Conservation (phyloP, 2,888 invertebrate genomes). For the Vannuccia rotundouncinata region DNA sequence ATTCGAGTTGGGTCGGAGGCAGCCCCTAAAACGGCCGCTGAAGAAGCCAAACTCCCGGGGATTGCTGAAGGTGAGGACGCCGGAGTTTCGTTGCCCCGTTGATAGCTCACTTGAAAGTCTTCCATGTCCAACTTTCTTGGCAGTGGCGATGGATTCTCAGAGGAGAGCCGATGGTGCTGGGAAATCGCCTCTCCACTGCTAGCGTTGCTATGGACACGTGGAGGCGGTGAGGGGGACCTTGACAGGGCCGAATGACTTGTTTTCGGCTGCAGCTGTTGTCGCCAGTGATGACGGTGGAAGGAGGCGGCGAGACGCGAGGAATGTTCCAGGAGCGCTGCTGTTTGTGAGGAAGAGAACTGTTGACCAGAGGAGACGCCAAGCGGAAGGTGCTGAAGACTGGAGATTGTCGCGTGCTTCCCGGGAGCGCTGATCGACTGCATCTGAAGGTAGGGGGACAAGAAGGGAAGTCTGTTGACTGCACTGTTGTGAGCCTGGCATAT, state of each 20-base stretch:
- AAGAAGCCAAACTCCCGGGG: neutral
- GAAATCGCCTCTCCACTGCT: neutral
- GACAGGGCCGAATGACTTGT: neutral
- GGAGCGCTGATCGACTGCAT: conserved; percentile 20
- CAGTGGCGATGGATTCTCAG: neutral
- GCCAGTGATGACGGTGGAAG: conserved; percentile 6
- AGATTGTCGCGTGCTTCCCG: neutral
- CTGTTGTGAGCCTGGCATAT: too few species aligned
- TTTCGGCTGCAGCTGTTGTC: neutral
- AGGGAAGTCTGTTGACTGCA: neutral
- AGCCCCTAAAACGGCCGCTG: neutral
- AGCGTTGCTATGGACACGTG: conserved; percentile 8
- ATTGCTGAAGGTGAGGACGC: neutral
- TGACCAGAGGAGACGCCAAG: neutral
- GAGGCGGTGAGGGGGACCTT: neutral
- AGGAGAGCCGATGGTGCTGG: neutral
- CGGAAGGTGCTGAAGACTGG: conserved; percentile 2
- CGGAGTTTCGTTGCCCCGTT: neutral
- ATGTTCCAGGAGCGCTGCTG: neutral
- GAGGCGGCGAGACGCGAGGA: conserved; percentile 10
- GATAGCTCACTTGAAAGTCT: neutral
- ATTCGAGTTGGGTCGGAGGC: neutral
- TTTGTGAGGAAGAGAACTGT: neutral
- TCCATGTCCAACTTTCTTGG: neutral
- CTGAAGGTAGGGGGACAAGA: neutral